A percentile compares a stretch with the other conserved stretches of the same genome.
Evolutionary conservation across 2,797 vertebrate species (phyloP).

Genomic region (Molossus alvarezi): DNA sequence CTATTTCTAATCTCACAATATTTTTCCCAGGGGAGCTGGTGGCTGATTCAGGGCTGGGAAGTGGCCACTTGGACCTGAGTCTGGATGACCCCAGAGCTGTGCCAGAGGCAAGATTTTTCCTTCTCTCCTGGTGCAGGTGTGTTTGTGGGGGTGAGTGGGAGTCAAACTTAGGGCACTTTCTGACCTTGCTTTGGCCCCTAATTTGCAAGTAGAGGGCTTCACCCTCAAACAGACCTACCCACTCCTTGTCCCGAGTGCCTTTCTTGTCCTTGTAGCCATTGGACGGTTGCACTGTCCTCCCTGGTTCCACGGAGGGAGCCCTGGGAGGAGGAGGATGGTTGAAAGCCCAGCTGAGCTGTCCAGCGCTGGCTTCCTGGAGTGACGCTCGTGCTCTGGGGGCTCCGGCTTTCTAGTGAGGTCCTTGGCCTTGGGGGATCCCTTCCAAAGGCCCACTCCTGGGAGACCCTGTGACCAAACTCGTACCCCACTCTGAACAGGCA

Average conservation of each 20-base stretch:
- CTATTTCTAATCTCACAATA: neutral
- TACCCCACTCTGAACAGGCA: rapidly evolving
- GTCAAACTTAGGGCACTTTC: neutral
- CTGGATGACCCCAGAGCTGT: neutral
- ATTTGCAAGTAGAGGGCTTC: slow-evolving; percentile 36
- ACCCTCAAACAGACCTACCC: neutral
- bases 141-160: neutral
- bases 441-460: neutral
- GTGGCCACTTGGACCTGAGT: neutral
- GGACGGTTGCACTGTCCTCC: neutral
- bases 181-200: slow-evolving; percentile 6
- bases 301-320: neutral
- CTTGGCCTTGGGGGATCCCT: neutral
- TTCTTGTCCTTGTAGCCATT: neutral
- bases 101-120: neutral
- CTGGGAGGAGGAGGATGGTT: neutral
- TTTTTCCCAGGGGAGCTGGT: neutral
- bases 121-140: neutral
- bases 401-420: neutral
- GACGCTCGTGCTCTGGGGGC: neutral
- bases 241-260: neutral
- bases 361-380: neutral
- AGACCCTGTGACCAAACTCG: neutral
- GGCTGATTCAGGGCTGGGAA: neutral
- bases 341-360: neutral